Base-by-base conservation (phyloP, 2,797 vertebrate genomes). In the Danio kyathit region DNA sequence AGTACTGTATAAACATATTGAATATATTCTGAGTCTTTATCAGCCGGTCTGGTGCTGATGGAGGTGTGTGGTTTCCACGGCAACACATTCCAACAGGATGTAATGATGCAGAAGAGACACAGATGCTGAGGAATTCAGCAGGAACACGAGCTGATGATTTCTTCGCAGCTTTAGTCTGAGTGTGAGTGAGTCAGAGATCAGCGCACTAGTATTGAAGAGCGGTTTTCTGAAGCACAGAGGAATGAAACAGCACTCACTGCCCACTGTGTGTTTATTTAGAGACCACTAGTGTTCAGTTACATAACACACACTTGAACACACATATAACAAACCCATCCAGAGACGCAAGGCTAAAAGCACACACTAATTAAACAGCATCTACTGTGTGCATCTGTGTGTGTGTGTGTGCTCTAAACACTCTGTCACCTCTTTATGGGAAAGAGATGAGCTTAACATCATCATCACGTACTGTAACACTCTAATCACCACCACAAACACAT, bases 21-120 rank as follows among this genome's bases (percentile, higher is more conserved):
- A 67, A 49, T 8, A 7, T 12, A 21, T 29, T 13, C 7, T 38
- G 4, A 38, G 66, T 5, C 13, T 71, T 6, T 7, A 69, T 49
- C 11, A 29, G 12, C 9, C 13, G 11, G 5, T 60, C 44, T 54
- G 60, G 65, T 78, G 54, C 43, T 60, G 76, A 67, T 69, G 64
- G 52, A 74, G 67, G 46, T 41, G 17, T 72, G 78, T 80, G 52
- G 90, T 91, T 89, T 81, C 90, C 80, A 7, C 87, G 86, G 86
- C 81, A 89, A 92, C 90, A 57, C 72, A 74, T 86, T 85, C 49
- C 69, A 74, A 84, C 81, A 48, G 60, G 81, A 89, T 87, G 86
- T 88, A 88, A 91, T 91, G 84, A 88, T 79, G 48, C 63, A 41
- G 81, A 84, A 85, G 72, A 63, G 48, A 70, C 46, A 6, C 87